Conservation (phyloP, 2,888 invertebrate genomes). For the Nomada hirtipes region DNA sequence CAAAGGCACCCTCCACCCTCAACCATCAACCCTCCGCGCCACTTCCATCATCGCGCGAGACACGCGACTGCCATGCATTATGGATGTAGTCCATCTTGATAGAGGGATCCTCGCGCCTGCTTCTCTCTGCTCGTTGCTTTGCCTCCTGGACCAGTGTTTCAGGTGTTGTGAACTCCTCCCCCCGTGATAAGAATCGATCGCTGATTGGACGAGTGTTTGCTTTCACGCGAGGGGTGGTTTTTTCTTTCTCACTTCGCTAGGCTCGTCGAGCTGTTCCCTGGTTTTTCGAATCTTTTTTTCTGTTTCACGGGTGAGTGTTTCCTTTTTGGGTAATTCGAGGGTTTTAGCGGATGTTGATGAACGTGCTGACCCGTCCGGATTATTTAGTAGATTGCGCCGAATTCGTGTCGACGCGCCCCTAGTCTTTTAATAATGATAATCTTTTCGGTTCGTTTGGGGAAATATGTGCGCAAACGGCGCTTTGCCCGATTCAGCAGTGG, state of each 20-base stretch:
- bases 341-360: no score
- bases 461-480: not conserved
- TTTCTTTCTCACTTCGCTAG: no score
- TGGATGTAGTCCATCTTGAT: slow-evolving; percentile 62
- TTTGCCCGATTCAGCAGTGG: not conserved
- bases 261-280: no score
- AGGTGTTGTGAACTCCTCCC: not conserved
- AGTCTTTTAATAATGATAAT: no score
- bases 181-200: not conserved
- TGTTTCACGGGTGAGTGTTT: not conserved
- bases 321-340: not conserved
- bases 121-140: no score
- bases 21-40: no score
- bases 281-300: not conserved
- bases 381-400: not conserved
- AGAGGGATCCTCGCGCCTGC: not conserved
- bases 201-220: slow-evolving; percentile 14
- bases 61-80: slow-evolving; percentile 54
- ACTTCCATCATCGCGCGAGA: not conserved
- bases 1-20: not conserved
- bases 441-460: no score
- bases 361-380: not conserved
- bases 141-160: not conserved
- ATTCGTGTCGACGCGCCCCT: no score
- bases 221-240: not conserved